Base-by-base conservation (phyloP, 2,888 invertebrate genomes). In the Drosophila prolongata region DNA sequence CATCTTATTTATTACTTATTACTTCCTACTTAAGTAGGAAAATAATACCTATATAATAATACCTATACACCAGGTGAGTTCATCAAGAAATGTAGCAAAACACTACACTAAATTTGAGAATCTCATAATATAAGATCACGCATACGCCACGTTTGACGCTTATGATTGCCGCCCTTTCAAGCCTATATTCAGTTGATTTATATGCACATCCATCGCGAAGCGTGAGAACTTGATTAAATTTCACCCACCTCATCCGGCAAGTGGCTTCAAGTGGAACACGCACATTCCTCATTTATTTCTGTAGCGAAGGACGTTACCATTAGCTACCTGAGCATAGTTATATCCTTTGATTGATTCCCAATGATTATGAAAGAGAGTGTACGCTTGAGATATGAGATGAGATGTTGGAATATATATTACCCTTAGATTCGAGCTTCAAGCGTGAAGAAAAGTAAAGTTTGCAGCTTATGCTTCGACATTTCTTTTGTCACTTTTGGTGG, bases 321-420 rank as follows among this genome's bases (percentile, higher is more conserved):
- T 70, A 76, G 73, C 64, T 77, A 81, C 85, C 79, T 77, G 47
- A 8, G 38, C 50, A 38, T 46, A 70, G 69, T 72, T 67, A 69
- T 69, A 50, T 77, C 68, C 73, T 49, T 55, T 83, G 81, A 82
- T 82, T 83, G 86, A 83, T 80, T 70, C 40, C 10, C 6, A 34
- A 35, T 62, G 54, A 66, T 59, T 78, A 55, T 46, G 44, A 43
- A 65, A 49, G 55, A 40, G 35, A 13, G 38, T 40, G 50, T 16
- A 9, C 49, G 47, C 19, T 40, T 47, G 58, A 35, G 62, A 66
- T 59, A 69, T 47, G 35, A 52, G 16, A 56, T 40, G 40, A 50
- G 46, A 52, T 38, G 6, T 27, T 30, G 24, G 30, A 6, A 42
- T 44, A 40, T 46, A 16, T 8, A 53, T 58, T 24, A 40, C 46